A percentile compares a stretch with the other conserved stretches of the same genome.
Evolutionary conservation across 2,888 invertebrate species (phyloP).

Genomic region (Spialia ferax): DNA sequence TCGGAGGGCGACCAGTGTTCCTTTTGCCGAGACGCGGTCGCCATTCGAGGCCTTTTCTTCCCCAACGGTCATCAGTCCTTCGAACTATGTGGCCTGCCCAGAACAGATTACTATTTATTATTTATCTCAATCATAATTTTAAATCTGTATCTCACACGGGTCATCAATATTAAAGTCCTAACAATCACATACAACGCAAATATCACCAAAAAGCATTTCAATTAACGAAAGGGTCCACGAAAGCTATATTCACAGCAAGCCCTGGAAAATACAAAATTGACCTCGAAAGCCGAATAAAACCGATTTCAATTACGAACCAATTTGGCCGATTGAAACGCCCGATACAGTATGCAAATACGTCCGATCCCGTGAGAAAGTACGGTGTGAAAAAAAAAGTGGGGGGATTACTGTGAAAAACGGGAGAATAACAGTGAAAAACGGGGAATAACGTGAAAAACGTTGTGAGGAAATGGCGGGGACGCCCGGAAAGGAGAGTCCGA

Average conservation of each 20-base stretch:
- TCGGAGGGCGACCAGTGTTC: too few species aligned
- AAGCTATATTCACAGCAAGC: conserved; percentile 22
- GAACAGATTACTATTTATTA: too few species aligned
- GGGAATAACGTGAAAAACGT: too few species aligned
- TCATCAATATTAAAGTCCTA: too few species aligned
- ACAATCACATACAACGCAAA: neutral
- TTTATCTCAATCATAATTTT: too few species aligned
- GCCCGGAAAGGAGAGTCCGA: conserved; percentile 58
- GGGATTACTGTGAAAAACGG: conserved; percentile 42
- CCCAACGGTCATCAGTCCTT: too few species aligned
- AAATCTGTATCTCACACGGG: too few species aligned
- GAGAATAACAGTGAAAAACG: neutral
- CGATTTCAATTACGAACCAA: conserved; percentile 39
- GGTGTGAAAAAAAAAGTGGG: conserved; percentile 49
- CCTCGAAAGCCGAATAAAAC: conserved; percentile 33
- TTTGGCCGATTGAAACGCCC: conserved; percentile 51
- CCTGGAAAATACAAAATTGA: conserved; percentile 24
- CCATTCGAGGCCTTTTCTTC: too few species aligned
- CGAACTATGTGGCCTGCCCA: too few species aligned
- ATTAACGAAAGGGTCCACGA: neutral
- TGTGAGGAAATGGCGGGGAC: conserved; percentile 56
- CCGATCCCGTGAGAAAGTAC: conserved; percentile 54
- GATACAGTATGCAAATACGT: conserved; percentile 78
- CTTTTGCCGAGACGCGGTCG: too few species aligned
- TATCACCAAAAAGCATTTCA: neutral